phyloP scores from a whole-genome alignment of 2,113 vertebrate genomes.

The Scomber japonicus region DNA sequence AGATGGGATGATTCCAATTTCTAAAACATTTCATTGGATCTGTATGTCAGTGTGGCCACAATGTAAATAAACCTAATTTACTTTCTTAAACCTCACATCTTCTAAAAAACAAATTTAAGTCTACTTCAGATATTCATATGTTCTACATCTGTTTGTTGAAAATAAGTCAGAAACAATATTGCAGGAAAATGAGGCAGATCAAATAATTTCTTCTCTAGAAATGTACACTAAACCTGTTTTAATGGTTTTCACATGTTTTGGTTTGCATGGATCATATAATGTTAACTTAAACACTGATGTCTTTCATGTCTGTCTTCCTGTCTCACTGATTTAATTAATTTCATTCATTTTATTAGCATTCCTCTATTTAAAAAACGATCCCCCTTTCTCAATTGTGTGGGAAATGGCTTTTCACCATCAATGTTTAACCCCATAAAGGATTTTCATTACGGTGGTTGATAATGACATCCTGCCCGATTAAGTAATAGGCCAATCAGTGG shows the following conservation, averaged over 20 bases:
- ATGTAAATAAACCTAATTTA: not conserved
- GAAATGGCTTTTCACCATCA: constrained; percentile 61
- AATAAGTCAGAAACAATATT: too few relatives aligned
- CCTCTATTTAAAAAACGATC: not conserved
- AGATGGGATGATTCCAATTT: too few relatives aligned
- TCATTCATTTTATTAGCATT: not conserved
- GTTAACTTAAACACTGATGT: constrained; percentile 11
- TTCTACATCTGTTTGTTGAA: too few relatives aligned
- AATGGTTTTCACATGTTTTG: not conserved
- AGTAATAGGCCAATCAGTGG: constrained; percentile 77
- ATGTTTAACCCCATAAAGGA: constrained; percentile 61
- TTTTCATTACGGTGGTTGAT: constrained; percentile 63
- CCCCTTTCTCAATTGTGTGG: constrained; percentile 36
- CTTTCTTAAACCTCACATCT: not conserved
- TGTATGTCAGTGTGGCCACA: not conserved
- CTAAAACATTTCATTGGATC: not conserved
- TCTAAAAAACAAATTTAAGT: not conserved
- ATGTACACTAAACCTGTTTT: too few relatives aligned
- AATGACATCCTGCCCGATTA: constrained; percentile 72
- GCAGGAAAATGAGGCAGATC: too few relatives aligned
- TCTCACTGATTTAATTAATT: constrained; percentile 12
- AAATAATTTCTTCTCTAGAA: too few relatives aligned
- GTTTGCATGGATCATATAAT: not conserved
- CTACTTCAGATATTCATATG: not conserved
- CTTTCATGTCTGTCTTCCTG: not conserved